These are phyloP conservation scores for Turritopsis dohrnii DNA, from an alignment of 30 jellyfish, hydroid and myxozoan species.

Conservation along the genomic window DNA sequence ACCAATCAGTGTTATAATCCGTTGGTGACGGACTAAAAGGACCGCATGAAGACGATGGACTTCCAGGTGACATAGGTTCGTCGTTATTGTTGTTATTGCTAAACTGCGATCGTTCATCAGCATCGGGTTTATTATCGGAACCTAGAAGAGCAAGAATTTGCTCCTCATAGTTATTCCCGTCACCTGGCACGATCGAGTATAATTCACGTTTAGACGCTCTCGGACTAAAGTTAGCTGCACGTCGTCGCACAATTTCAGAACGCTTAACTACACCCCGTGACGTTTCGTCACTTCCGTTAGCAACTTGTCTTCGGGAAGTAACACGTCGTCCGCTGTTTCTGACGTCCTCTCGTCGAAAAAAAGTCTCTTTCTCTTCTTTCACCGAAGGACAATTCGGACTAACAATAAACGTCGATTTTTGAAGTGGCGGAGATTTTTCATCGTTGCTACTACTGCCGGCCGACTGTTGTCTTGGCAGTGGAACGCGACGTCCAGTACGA, in stretches of 20 bases:
- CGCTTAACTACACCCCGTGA: constrained; percentile 15
- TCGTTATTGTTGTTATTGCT: background rate
- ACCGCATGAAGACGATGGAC: background rate
- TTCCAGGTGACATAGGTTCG: background rate
- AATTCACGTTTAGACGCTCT: constrained; percentile 24
- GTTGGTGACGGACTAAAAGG: background rate
- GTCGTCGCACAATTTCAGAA: constrained; percentile 27
- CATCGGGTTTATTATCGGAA: constrained; percentile 12
- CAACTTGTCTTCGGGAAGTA: background rate
- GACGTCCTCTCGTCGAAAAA: background rate
- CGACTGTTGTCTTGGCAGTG: constrained; percentile 38
- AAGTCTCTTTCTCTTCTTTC: background rate
- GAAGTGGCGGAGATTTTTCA: constrained; percentile 47
- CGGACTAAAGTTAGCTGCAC: constrained; percentile 10
- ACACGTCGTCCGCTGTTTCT: background rate
- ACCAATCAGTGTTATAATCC: constrained; percentile 24
- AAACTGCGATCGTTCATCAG: background rate
- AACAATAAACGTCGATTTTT: background rate
- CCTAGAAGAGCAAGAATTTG: constrained; percentile 25
- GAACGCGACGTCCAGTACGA: constrained; percentile 40
- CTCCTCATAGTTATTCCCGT: constrained; percentile 43
- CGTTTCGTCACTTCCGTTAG: background rate
- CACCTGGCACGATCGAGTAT: constrained; percentile 37
- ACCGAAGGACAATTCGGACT: background rate
- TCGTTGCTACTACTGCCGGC: constrained; percentile 58